Percentiles rank a stretch among this genome's conserved stretches.
Evolutionary conservation across 1,140 invertebrate genomes (phyloP).

Genomic region (Achroia grisella): DNA sequence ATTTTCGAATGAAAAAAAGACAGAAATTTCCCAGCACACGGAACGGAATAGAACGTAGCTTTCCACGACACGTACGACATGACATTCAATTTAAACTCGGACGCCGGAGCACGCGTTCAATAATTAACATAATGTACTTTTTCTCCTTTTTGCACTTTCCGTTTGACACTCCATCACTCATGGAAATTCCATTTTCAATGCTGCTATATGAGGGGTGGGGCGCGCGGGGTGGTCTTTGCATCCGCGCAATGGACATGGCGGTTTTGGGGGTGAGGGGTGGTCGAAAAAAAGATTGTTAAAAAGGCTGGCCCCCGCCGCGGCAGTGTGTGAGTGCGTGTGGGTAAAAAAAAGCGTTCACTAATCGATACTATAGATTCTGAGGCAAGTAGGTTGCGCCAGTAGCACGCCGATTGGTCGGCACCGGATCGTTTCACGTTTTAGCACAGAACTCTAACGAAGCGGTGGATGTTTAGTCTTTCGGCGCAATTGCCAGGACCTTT

Average conservation of each 20-base stretch:
- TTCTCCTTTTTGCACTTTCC: conserved; percentile 70
- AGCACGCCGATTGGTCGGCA: conserved; percentile 48
- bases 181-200: conserved; percentile 74
- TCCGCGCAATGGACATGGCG: conserved; percentile 68
- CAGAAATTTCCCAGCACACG: conserved; percentile 12
- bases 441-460: conserved; percentile 57
- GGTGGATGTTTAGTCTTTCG: conserved; percentile 61
- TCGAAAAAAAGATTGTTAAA: conserved; percentile 72
- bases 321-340: conserved; percentile 65
- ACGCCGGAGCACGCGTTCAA: conserved; percentile 53
- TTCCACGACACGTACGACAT: conserved; percentile 37
- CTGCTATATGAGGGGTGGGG: conserved; percentile 59
- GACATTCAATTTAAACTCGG: conserved; percentile 67
- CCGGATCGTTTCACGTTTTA: conserved; percentile 43
- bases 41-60: conserved; percentile 21
- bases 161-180: conserved; percentile 74
- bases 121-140: conserved; percentile 73
- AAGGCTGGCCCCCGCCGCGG: conserved; percentile 60
- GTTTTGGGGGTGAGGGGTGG: conserved; percentile 59
- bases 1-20: conserved; percentile 19
- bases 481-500: conserved; percentile 53
- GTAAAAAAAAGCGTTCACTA: conserved; percentile 65
- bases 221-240: conserved; percentile 61
- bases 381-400: conserved; percentile 63
- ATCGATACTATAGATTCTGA: conserved; percentile 73